Conservation (phyloP, 2,888 invertebrate genomes). For the Sarcophaga rosellei region DNA sequence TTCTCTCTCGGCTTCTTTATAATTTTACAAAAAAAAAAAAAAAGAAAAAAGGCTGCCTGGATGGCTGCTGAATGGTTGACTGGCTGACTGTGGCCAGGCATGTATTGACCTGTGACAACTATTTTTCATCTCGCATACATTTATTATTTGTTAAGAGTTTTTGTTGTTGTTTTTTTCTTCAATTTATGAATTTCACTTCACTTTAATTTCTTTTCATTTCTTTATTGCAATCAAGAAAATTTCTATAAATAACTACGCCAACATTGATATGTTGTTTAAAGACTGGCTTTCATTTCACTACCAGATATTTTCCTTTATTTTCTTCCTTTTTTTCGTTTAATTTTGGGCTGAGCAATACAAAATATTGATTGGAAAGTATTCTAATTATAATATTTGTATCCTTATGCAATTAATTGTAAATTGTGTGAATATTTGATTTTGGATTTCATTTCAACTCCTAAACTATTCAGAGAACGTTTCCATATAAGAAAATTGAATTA, state of each 20-base stretch:
- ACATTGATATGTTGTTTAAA: background rate
- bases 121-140: constrained; percentile 48
- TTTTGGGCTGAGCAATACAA: no score
- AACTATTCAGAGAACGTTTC: background rate
- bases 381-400: no score
- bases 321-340: no score
- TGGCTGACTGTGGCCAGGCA: constrained; percentile 17
- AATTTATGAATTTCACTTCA: constrained; percentile 45
- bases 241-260: background rate
- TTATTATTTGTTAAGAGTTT: background rate
- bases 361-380: no score
- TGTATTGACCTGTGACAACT: constrained; percentile 66
- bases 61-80: background rate
- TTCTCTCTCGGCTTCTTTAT: constrained; percentile 37
- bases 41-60: no score
- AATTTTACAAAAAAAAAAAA: constrained; percentile 10
- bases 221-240: background rate
- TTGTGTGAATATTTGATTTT: background rate
- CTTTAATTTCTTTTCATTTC: background rate
- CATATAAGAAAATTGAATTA: constrained; percentile 39
- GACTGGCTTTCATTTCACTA: no score
- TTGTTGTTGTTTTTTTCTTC: background rate
- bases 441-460: background rate
- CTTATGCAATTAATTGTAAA: background rate
- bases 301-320: no score